Conservation (phyloP, 35 echinoderm and acorn worm species). For the Amphiura filiformis region DNA sequence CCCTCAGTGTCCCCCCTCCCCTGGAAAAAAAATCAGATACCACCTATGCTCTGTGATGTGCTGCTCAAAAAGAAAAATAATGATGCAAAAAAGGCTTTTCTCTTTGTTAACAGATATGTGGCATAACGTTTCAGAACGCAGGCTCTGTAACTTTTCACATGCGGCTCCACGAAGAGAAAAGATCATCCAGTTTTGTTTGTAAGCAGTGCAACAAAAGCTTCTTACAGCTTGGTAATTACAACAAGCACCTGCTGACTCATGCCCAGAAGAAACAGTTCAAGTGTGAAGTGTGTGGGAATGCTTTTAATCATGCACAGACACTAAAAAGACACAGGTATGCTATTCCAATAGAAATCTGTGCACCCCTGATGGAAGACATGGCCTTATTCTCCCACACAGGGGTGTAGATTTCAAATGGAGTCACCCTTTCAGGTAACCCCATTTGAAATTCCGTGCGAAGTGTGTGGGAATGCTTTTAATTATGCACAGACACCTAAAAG, state of each 20-base stretch:
- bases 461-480: not conserved
- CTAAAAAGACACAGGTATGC: slow-evolving; percentile 1
- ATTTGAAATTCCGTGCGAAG: too few relatives aligned
- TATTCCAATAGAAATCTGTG: too few relatives aligned
- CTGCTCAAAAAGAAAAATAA: too few relatives aligned
- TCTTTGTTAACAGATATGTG: slow-evolving; percentile 5
- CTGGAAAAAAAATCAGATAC: too few relatives aligned
- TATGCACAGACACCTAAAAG: not conserved
- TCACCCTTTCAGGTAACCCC: too few relatives aligned
- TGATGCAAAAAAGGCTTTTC: not conserved
- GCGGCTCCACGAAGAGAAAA: not conserved
- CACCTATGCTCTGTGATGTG: too few relatives aligned
- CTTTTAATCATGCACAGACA: slow-evolving; percentile 20
- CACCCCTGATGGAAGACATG: too few relatives aligned
- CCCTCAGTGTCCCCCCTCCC: too few relatives aligned
- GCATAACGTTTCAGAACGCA: not conserved
- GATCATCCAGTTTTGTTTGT: not conserved
- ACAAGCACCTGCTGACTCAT: slow-evolving; percentile 13
- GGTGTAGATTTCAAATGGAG: too few relatives aligned
- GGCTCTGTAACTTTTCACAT: not conserved
- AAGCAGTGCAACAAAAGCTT: slow-evolving; percentile 1
- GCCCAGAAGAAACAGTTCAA: not conserved
- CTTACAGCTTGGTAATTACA: slow-evolving; percentile 21
- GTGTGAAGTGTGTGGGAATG: not conserved
- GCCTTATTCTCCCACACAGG: too few relatives aligned